These are phyloP conservation scores for Nannobrachium achirus DNA, from an alignment of 2,113 vertebrate species.

Conservation along the genomic window DNA sequence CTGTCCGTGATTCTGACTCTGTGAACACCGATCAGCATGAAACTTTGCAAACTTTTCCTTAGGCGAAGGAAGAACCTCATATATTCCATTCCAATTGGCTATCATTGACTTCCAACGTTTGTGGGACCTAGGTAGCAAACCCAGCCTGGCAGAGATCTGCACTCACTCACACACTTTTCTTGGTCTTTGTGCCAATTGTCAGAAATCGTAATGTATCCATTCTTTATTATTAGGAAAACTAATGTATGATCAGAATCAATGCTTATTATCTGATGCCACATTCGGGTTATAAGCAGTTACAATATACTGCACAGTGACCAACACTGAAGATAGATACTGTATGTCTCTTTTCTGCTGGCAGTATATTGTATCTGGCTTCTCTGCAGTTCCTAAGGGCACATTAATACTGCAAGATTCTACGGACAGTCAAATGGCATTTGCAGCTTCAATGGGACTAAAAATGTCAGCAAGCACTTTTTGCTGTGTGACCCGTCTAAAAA, in stretches of 20 bases:
- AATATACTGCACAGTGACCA: background rate
- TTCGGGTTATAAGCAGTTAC: background rate
- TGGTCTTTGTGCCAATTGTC: conserved; percentile 1
- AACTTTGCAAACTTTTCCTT: no score
- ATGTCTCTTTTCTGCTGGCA: conserved; percentile 19
- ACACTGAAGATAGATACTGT: background rate
- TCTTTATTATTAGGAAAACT: conserved; percentile 1
- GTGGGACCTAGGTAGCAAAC: no score
- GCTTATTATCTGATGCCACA: background rate
- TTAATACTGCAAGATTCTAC: conserved; percentile 43
- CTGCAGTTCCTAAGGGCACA: conserved; percentile 28
- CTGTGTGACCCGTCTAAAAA: conserved; percentile 64
- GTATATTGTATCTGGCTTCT: no score
- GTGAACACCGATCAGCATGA: no score
- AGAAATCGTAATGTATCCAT: background rate
- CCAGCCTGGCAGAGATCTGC: no score
- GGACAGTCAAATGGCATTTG: conserved; percentile 52
- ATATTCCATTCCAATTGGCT: no score
- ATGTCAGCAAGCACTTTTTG: conserved; percentile 60
- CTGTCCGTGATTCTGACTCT: no score
- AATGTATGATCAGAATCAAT: conserved; percentile 4
- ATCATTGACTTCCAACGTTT: no score
- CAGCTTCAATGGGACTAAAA: conserved; percentile 55
- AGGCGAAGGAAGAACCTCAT: no score
- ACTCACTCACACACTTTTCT: no score